Evolutionary conservation across 2,888 invertebrate genomes (phyloP).

Genomic region (Meiosimyza decipiens): DNA sequence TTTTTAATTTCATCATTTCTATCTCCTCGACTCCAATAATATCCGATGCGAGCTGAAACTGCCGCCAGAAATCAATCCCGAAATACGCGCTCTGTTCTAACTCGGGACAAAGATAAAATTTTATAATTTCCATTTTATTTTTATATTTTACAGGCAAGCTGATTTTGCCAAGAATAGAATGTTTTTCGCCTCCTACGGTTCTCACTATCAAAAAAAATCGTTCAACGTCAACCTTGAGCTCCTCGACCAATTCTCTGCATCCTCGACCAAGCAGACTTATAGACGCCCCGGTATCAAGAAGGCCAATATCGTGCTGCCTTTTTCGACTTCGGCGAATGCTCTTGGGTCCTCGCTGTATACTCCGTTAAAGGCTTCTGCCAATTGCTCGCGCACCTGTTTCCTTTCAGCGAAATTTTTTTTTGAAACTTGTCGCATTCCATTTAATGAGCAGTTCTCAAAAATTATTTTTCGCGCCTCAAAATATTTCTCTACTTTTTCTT

Average conservation of each 20-base stretch:
- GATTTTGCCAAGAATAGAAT: background rate
- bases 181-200: background rate
- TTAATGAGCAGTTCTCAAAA: background rate
- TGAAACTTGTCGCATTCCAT: background rate
- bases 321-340: background rate
- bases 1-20: no score
- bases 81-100: background rate
- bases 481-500: background rate
- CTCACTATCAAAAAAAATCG: background rate
- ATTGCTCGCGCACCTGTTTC: background rate
- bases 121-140: background rate
- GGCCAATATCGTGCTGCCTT: background rate
- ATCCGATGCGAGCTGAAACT: background rate
- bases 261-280: background rate
- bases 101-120: background rate
- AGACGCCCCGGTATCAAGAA: background rate
- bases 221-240: background rate
- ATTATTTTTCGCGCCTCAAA: background rate
- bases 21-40: background rate
- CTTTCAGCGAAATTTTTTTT: background rate
- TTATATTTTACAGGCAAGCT: background rate
- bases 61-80: slow-evolving; percentile 11
- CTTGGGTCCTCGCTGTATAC: background rate
- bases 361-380: background rate
- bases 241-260: background rate